Evolutionary conservation across 2,888 invertebrate genomes (phyloP).

Genomic region (Drosophila vallismaia): DNA sequence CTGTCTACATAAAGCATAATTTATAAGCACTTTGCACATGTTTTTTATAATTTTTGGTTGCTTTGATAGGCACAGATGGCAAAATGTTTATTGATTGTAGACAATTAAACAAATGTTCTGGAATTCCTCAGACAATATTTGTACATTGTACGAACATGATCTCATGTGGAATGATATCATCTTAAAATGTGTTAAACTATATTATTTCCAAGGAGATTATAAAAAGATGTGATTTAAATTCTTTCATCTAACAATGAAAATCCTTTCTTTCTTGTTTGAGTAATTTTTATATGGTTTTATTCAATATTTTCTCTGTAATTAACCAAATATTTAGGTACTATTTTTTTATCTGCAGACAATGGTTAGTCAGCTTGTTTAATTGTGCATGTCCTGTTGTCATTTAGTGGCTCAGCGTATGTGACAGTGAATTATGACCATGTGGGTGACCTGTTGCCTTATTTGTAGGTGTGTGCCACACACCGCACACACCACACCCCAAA

Average conservation of each 20-base stretch:
- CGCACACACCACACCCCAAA: neutral
- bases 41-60: neutral
- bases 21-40: neutral
- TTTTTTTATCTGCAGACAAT: neutral
- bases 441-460: conserved; percentile 42
- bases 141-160: neutral
- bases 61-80: neutral
- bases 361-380: conserved; percentile 58
- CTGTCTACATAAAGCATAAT: neutral
- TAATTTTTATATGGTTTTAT: neutral
- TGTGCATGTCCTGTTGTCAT: conserved; percentile 72
- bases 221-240: neutral
- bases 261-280: neutral
- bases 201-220: neutral
- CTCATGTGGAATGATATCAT: neutral
- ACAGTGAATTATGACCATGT: conserved; percentile 42
- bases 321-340: neutral
- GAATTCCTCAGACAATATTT: neutral
- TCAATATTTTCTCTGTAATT: too few species aligned
- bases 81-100: neutral
- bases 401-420: conserved; percentile 47
- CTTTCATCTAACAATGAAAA: neutral
- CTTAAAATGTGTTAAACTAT: neutral
- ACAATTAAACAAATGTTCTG: neutral
- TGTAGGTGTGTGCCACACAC: conserved; percentile 23